phyloP scores from a whole-genome alignment of 1,140 invertebrate species.

The Euwallacea fornicatus region DNA sequence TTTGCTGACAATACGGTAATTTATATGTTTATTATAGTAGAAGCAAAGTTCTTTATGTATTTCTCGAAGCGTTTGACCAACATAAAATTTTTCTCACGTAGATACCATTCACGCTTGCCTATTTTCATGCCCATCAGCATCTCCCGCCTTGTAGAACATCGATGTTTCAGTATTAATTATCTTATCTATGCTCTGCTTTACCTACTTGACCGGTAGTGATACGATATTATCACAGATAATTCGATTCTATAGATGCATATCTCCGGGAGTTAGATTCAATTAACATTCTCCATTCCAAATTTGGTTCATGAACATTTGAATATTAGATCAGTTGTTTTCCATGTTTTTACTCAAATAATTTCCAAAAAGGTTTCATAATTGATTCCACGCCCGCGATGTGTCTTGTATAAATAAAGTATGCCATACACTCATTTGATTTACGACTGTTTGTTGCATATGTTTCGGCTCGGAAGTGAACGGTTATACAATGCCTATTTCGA shows the following conservation, averaged over 20 bases:
- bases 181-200: slow-evolving; percentile 1
- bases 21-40: too few relatives aligned
- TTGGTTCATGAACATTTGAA: not conserved
- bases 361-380: not conserved
- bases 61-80: too few relatives aligned
- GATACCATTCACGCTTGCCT: not conserved
- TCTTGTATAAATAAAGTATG: not conserved
- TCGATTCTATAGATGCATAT: not conserved
- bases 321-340: not conserved
- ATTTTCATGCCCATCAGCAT: not conserved
- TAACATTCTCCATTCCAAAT: not conserved
- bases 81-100: too few relatives aligned
- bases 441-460: too few relatives aligned
- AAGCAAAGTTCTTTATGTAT: too few relatives aligned
- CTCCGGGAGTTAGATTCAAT: not conserved
- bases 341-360: not conserved
- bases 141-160: not conserved
- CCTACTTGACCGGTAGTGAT: slow-evolving; percentile 5
- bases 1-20: too few relatives aligned
- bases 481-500: too few relatives aligned
- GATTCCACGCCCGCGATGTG: not conserved
- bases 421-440: too few relatives aligned
- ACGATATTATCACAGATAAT: not conserved
- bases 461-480: too few relatives aligned
- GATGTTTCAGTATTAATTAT: not conserved